Conservation (phyloP, 2,113 vertebrate species). For the Nothocercus julius region DNA sequence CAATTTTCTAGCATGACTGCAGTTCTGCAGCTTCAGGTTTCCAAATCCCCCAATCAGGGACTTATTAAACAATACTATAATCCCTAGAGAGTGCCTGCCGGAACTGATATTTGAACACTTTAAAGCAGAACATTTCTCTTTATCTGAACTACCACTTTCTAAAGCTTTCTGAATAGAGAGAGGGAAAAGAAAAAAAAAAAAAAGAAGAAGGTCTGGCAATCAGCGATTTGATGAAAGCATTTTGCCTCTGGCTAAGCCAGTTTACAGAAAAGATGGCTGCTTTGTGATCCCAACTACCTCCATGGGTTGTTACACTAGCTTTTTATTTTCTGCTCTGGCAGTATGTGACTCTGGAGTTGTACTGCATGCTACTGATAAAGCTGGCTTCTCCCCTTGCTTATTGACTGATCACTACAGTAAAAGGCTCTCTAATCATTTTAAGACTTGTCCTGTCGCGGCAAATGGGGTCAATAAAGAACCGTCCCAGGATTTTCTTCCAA, state of each 20-base stretch:
- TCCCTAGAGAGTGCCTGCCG: neutral
- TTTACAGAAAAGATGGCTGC: conserved; percentile 3
- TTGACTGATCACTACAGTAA: neutral
- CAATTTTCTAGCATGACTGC: neutral
- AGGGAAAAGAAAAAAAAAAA: neutral
- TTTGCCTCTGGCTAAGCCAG: conserved; percentile 37
- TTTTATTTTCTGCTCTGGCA: neutral
- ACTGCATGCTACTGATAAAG: neutral
- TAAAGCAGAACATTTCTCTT: conserved; percentile 23
- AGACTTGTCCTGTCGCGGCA: neutral
- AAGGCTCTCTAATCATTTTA: neutral
- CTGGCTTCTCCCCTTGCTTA: neutral
- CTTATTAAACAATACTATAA: conserved; percentile 24
- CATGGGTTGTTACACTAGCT: neutral
- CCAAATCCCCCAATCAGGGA: neutral
- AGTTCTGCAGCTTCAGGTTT: neutral
- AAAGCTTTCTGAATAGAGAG: neutral
- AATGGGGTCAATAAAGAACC: neutral
- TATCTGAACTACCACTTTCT: neutral
- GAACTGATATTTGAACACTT: neutral
- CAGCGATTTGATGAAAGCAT: neutral
- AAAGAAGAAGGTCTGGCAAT: neutral
- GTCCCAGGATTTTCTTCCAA: neutral
- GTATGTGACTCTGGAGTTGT: neutral
- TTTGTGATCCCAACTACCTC: neutral